A percentile compares a stretch with the other conserved stretches of the same genome.
phyloP scores from a whole-genome alignment of 2,888 invertebrate species.

The Sesia bembeciformis region DNA sequence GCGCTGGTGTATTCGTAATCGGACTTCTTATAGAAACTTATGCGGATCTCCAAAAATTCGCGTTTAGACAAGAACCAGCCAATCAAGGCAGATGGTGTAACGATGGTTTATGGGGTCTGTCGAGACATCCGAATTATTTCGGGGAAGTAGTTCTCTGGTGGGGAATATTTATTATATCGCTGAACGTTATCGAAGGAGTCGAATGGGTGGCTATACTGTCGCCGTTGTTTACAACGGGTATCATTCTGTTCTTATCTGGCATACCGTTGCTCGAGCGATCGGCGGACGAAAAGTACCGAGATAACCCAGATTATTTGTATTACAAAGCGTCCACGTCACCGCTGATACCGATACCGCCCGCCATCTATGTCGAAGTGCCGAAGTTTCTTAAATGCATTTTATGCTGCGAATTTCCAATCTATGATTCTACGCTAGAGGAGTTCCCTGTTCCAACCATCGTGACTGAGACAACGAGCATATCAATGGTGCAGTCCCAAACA shows the following conservation, averaged over 20 bases:
- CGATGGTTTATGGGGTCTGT: constrained; percentile 90
- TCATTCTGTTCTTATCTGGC: constrained; percentile 92
- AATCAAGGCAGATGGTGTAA: constrained; percentile 96
- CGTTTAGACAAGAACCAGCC: constrained; percentile 89
- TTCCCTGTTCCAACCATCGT: constrained; percentile 76
- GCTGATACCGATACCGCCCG: constrained; percentile 89
- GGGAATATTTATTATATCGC: constrained; percentile 92
- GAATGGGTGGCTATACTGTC: constrained; percentile 92
- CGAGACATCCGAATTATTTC: constrained; percentile 95
- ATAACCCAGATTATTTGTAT: constrained; percentile 88
- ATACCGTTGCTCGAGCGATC: constrained; percentile 91
- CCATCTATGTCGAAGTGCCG: constrained; percentile 91
- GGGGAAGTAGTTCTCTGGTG: constrained; percentile 96
- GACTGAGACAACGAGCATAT: constrained; percentile 81
- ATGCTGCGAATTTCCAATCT: constrained; percentile 92
- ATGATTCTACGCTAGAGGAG: constrained; percentile 82
- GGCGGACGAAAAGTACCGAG: constrained; percentile 91
- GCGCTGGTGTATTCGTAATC: constrained; percentile 87
- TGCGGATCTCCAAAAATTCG: constrained; percentile 94
- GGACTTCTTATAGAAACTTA: constrained; percentile 91
- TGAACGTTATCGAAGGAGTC: constrained; percentile 87
- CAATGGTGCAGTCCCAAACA: constrained; percentile 80
- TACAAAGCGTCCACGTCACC: constrained; percentile 93
- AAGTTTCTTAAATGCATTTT: constrained; percentile 85
- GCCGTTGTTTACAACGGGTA: constrained; percentile 89